These are phyloP conservation scores for Harpagifer antarcticus DNA, from an alignment of 2,797 vertebrate genomes.

Conservation along the genomic window DNA sequence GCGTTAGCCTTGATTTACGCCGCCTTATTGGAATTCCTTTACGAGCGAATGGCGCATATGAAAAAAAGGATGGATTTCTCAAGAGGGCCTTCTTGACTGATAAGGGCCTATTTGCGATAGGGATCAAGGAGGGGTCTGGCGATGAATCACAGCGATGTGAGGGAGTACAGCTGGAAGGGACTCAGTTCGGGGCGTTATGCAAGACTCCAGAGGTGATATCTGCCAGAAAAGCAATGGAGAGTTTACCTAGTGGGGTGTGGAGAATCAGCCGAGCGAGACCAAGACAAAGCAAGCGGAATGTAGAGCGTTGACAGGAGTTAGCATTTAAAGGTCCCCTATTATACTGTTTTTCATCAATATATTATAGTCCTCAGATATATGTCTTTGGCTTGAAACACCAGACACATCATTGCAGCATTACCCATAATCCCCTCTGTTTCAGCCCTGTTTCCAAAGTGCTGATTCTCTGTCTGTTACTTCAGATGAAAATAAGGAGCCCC, in stretches of 20 bases:
- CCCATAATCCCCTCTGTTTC: too few species aligned
- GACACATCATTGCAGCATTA: too few species aligned
- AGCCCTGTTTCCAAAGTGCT: too few species aligned
- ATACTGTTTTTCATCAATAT: too few species aligned
- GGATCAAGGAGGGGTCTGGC: slow-evolving; percentile 59
- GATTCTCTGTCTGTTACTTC: too few species aligned
- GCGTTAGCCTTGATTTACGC: slow-evolving; percentile 71
- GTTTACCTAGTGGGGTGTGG: slow-evolving; percentile 43
- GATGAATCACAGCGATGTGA: slow-evolving; percentile 64
- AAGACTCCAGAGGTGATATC: slow-evolving; percentile 53
- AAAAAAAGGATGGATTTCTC: slow-evolving; percentile 66
- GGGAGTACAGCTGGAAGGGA: slow-evolving; percentile 53
- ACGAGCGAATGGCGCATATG: slow-evolving; percentile 59
- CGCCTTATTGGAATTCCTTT: slow-evolving; percentile 75
- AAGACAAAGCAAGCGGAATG: slow-evolving; percentile 49
- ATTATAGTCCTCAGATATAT: too few species aligned
- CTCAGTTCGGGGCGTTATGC: slow-evolving; percentile 42
- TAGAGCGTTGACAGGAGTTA: not conserved
- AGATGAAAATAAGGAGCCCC: too few species aligned
- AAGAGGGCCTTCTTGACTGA: slow-evolving; percentile 68
- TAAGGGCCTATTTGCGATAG: slow-evolving; percentile 69
- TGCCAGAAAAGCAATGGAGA: slow-evolving; percentile 31
- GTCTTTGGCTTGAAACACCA: too few species aligned
- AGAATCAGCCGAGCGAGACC: slow-evolving; percentile 8
- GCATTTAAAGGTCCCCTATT: not conserved